Percentiles rank a stretch among this genome's conserved stretches.
Conservation (phyloP, 2,888 invertebrate genomes). For the Iphiclides podalirius region DNA sequence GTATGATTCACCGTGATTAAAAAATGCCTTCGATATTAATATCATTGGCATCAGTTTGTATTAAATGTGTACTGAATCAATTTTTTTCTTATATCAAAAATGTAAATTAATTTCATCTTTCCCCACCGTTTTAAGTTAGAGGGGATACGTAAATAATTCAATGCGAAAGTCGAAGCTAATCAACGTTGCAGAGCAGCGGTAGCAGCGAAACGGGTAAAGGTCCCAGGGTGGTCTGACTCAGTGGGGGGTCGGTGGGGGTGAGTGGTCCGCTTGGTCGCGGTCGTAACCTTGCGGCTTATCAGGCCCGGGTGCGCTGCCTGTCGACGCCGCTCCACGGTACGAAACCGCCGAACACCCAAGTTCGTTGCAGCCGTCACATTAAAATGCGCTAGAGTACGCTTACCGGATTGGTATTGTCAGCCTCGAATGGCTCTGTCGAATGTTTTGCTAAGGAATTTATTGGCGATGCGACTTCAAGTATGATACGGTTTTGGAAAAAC, state of each 20-base stretch:
- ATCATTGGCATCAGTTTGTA: too few species aligned
- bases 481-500: too few species aligned
- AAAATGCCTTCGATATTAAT: too few species aligned
- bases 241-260: background rate
- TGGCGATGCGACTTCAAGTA: too few species aligned
- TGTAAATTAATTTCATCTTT: too few species aligned
- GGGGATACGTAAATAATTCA: slow-evolving; percentile 21
- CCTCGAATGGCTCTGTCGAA: too few species aligned
- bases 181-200: slow-evolving; percentile 15
- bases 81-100: too few species aligned
- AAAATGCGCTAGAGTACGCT: too few species aligned
- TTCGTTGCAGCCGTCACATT: slow-evolving; percentile 30
- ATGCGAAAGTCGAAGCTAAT: slow-evolving; percentile 23
- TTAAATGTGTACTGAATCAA: too few species aligned
- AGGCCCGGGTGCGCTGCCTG: slow-evolving; percentile 49
- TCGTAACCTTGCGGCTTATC: slow-evolving; percentile 66
- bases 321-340: slow-evolving; percentile 28
- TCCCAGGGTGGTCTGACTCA: background rate
- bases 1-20: too few species aligned
- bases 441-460: too few species aligned
- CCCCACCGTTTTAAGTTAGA: background rate
- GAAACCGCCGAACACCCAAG: slow-evolving; percentile 9
- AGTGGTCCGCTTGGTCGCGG: slow-evolving; percentile 48
- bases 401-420: too few species aligned
- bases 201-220: slow-evolving; percentile 11